Evolutionary conservation across 2,888 invertebrate genomes (phyloP).

Genomic region (Hypomecis atomaria): DNA sequence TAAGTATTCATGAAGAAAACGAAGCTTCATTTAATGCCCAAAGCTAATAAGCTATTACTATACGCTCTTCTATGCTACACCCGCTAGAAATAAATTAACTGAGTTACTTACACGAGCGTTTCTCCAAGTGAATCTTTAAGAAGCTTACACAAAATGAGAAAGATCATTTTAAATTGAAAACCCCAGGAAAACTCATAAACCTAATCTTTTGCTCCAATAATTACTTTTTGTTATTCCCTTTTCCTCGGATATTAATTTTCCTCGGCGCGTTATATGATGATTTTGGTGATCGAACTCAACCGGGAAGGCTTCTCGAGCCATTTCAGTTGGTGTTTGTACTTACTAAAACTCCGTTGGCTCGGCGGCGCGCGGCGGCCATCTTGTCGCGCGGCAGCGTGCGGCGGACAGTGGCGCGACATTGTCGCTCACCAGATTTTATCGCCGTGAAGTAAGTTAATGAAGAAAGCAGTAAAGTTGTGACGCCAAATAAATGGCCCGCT

Average conservation of each 20-base stretch:
- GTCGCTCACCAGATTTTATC: background rate
- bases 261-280: background rate
- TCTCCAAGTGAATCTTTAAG: constrained; percentile 3
- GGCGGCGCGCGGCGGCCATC: constrained; percentile 2
- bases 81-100: background rate
- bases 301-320: background rate
- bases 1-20: no score
- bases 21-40: no score
- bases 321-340: background rate
- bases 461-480: constrained; percentile 3
- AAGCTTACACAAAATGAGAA: constrained; percentile 14
- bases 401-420: background rate
- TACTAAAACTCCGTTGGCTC: no score
- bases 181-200: background rate
- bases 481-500: background rate
- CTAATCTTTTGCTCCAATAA: constrained; percentile 14
- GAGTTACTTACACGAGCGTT: background rate
- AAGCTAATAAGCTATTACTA: no score
- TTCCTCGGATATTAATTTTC: constrained; percentile 7
- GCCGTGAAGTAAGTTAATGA: constrained; percentile 1
- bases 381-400: constrained; percentile 5
- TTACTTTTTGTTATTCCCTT: constrained; percentile 15
- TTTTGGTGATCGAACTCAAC: background rate
- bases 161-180: constrained; percentile 7
- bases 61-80: no score